Evolutionary conservation across 2,113 vertebrate species (phyloP).

Genomic region (Lanius ludovicianus): DNA sequence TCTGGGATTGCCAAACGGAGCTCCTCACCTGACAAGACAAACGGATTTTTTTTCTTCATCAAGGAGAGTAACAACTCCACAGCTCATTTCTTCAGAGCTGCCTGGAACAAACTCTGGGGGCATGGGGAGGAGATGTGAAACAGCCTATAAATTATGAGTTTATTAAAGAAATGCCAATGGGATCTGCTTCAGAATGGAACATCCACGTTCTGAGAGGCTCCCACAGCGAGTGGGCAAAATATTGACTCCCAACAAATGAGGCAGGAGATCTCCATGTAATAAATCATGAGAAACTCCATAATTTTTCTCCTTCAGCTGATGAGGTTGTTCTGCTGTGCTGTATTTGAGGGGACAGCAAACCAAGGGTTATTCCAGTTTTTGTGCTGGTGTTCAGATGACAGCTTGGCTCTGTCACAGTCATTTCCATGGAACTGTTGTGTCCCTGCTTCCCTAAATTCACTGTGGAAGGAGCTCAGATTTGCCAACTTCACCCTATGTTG

Average conservation of each 20-base stretch:
- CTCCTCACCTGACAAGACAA: constrained; percentile 20
- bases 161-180: constrained; percentile 38
- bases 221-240: not conserved
- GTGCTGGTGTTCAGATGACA: not conserved
- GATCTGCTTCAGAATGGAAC: not conserved
- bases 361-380: not conserved
- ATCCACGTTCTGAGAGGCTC: not conserved
- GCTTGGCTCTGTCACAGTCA: not conserved
- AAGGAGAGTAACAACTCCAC: constrained; percentile 16
- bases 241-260: not conserved
- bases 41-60: constrained; percentile 48
- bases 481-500: accelerated
- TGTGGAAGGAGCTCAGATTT: not conserved
- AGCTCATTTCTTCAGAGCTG: constrained; percentile 14
- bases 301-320: not conserved
- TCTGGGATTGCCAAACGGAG: not conserved
- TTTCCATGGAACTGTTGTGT: accelerated
- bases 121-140: not conserved
- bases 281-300: not conserved
- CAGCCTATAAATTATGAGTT: constrained; percentile 36
- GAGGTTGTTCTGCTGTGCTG: not conserved
- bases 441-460: not conserved
- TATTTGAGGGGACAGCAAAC: not conserved
- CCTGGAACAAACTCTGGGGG: not conserved
- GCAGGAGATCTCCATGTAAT: not conserved